Evolutionary conservation across 2,888 invertebrate species (phyloP).

Genomic region (Calameuta filiformis): DNA sequence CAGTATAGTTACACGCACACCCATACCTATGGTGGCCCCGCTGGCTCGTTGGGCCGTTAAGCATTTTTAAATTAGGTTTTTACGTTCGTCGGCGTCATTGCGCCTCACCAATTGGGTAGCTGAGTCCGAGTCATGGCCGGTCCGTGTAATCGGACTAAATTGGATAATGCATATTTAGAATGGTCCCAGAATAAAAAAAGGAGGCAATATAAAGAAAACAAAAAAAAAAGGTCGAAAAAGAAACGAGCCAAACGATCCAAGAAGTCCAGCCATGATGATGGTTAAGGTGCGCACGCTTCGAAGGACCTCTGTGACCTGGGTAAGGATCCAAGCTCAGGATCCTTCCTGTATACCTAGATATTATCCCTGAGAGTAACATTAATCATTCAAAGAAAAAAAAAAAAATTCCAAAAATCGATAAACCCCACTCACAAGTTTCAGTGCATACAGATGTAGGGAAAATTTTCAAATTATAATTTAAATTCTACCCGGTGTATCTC

Average conservation of each 20-base stretch:
- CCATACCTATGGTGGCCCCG: background rate
- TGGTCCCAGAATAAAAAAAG: conserved; percentile 33
- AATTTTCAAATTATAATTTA: too few relatives aligned
- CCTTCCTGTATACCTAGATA: too few relatives aligned
- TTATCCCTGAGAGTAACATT: too few relatives aligned
- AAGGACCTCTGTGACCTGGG: conserved; percentile 35
- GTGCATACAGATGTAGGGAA: too few relatives aligned
- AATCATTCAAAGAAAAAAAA: too few relatives aligned
- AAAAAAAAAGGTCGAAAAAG: background rate
- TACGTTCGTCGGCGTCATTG: conserved; percentile 36
- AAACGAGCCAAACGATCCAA: background rate
- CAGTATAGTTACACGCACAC: too few relatives aligned
- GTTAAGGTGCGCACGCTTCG: conserved; percentile 27
- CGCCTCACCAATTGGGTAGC: conserved; percentile 37
- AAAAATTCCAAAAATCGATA: too few relatives aligned
- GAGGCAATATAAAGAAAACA: conserved; percentile 15
- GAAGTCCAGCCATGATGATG: background rate
- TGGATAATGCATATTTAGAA: conserved; percentile 55
- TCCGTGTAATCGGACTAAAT: conserved; percentile 58
- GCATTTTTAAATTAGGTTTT: conserved; percentile 51
- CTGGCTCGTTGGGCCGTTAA: conserved; percentile 38
- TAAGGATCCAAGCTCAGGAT: background rate
- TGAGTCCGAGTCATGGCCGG: conserved; percentile 33
- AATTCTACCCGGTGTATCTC: too few relatives aligned
- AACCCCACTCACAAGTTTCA: too few relatives aligned